A percentile compares a stretch with the other conserved stretches of the same genome.
These are phyloP conservation scores for Drosophila stalkeri DNA, from an alignment of 2,888 invertebrate genomes.

Conservation along the genomic window DNA sequence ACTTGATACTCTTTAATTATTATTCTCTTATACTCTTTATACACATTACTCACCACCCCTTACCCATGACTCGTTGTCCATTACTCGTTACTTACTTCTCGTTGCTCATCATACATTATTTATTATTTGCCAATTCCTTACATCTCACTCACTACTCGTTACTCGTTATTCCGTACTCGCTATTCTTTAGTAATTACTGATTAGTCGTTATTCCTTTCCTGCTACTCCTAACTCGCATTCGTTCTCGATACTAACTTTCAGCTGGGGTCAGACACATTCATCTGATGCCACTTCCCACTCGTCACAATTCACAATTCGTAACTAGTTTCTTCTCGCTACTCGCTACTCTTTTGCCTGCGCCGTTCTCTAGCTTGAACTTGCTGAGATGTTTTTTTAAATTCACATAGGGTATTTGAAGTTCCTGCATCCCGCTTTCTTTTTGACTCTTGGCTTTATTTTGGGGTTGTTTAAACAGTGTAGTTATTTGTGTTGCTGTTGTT, in stretches of 20 bases:
- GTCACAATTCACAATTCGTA: too few relatives aligned
- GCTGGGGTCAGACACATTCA: too few relatives aligned
- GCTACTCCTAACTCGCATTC: too few relatives aligned
- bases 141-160: neutral
- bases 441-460: slow-evolving; percentile 32
- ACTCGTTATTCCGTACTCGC: neutral
- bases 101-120: neutral
- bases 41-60: neutral
- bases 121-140: neutral
- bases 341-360: too few relatives aligned
- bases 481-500: slow-evolving; percentile 29
- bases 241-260: too few relatives aligned
- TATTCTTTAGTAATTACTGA: neutral
- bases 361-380: too few relatives aligned
- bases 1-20: neutral
- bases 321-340: too few relatives aligned
- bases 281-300: too few relatives aligned
- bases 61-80: neutral
- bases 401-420: slow-evolving; percentile 26
- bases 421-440: neutral
- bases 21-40: too few relatives aligned
- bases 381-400: neutral
- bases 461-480: slow-evolving; percentile 44
- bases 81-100: neutral
- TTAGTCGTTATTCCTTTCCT: too few relatives aligned